These are phyloP conservation scores for Tympanoctomys barrerae DNA, from an alignment of 2,797 vertebrate genomes.

Conservation along the genomic window DNA sequence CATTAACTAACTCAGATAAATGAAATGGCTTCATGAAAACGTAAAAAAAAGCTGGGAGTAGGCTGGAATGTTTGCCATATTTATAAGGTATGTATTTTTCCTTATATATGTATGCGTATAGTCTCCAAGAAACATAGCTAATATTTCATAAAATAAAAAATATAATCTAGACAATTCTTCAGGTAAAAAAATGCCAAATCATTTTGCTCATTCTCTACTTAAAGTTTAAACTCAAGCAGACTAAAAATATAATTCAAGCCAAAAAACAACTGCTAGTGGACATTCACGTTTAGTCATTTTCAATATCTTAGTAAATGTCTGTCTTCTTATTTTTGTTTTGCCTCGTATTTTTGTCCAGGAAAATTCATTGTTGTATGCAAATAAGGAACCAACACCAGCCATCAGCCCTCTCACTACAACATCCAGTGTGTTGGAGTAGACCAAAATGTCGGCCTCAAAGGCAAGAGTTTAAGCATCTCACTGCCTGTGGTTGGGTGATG, in stretches of 20 bases:
- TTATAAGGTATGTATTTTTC: background rate
- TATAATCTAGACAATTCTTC: background rate
- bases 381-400: conserved; percentile 24
- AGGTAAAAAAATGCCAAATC: conserved; percentile 4
- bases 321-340: conserved; percentile 27
- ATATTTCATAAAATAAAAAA: background rate
- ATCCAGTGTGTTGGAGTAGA: conserved; percentile 56
- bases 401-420: conserved; percentile 16
- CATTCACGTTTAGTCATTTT: conserved; percentile 30
- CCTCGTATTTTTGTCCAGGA: conserved; percentile 28
- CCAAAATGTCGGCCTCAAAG: conserved; percentile 64
- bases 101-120: background rate
- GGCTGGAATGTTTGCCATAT: background rate
- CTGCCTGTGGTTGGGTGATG: conserved; percentile 18
- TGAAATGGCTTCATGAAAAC: background rate
- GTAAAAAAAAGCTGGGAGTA: background rate
- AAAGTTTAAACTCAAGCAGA: conserved; percentile 33
- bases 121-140: background rate
- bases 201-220: background rate
- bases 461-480: conserved; percentile 55
- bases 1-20: background rate
- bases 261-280: background rate
- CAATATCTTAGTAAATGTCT: background rate
- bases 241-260: background rate
- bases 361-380: conserved; percentile 36